A percentile compares a stretch with the other conserved stretches of the same genome.
Conservation (phyloP, 2,888 invertebrate species). For the Xiphydria camelus region DNA sequence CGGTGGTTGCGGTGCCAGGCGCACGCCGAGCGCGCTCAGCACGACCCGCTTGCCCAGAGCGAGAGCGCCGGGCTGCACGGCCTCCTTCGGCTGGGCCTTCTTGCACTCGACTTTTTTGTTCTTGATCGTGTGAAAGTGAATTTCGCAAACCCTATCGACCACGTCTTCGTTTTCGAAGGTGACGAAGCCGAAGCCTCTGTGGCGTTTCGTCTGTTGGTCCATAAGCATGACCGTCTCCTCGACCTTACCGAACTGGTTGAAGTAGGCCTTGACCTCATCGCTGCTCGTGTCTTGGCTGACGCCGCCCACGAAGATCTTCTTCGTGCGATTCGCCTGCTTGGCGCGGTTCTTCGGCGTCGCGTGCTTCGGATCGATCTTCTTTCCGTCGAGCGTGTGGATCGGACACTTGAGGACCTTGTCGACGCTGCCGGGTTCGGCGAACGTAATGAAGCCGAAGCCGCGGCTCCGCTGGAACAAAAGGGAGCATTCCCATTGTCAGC, state of each 20-base stretch:
- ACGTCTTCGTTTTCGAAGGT: constrained; percentile 91
- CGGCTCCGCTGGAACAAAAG: constrained; percentile 81
- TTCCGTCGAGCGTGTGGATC: constrained; percentile 88
- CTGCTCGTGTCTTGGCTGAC: constrained; percentile 91
- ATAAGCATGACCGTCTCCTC: constrained; percentile 92
- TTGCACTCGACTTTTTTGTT: constrained; percentile 91
- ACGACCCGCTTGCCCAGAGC: constrained; percentile 71
- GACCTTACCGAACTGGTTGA: constrained; percentile 86
- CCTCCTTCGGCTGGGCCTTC: constrained; percentile 89
- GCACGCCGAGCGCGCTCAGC: constrained; percentile 72
- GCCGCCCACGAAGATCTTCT: constrained; percentile 91
- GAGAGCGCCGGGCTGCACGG: constrained; percentile 74
- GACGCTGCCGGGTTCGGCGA: constrained; percentile 87
- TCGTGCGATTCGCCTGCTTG: constrained; percentile 82
- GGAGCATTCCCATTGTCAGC: too few relatives aligned
- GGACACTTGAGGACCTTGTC: constrained; percentile 90
- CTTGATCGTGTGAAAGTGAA: constrained; percentile 90
- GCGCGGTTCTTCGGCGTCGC: constrained; percentile 90
- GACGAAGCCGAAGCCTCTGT: constrained; percentile 89
- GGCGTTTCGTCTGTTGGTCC: constrained; percentile 91
- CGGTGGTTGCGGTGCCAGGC: constrained; percentile 67
- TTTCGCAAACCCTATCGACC: constrained; percentile 90
- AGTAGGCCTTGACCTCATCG: constrained; percentile 88
- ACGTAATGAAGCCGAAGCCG: constrained; percentile 93
- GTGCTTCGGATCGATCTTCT: constrained; percentile 93